Percentiles rank a stretch among this genome's conserved stretches.
These are phyloP conservation scores for Hassar affinis DNA, from an alignment of 2,113 vertebrate species.

Conservation along the genomic window DNA sequence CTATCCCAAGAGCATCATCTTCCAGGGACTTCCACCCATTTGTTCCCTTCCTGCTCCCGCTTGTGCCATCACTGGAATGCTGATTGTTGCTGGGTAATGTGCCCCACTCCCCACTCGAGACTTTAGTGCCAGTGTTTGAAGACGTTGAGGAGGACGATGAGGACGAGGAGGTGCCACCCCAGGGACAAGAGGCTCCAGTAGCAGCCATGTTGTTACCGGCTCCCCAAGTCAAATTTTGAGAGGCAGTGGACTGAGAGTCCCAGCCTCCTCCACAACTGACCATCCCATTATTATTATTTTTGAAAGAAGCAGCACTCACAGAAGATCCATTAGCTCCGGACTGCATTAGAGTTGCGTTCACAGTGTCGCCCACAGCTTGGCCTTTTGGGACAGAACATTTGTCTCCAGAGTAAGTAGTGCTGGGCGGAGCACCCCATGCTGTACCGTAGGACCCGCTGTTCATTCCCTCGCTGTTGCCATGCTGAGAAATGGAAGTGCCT, in stretches of 20 bases:
- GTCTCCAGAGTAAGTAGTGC: constrained; percentile 87
- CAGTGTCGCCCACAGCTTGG: constrained; percentile 92
- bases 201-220: constrained; percentile 69
- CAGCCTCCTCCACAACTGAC: constrained; percentile 80
- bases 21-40: constrained; percentile 91
- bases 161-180: constrained; percentile 79
- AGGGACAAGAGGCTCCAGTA: constrained; percentile 80
- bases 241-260: constrained; percentile 78
- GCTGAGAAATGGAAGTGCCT: constrained; percentile 85
- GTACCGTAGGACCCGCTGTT: constrained; percentile 82
- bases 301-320: constrained; percentile 75
- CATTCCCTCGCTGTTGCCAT: constrained; percentile 82
- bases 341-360: constrained; percentile 95
- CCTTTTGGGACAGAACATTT: constrained; percentile 81
- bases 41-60: constrained; percentile 81
- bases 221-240: constrained; percentile 80
- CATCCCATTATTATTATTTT: constrained; percentile 79
- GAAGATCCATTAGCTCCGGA: constrained; percentile 78
- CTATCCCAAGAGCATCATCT: constrained; percentile 81
- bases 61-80: constrained; percentile 78
- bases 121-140: constrained; percentile 74
- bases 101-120: constrained; percentile 85
- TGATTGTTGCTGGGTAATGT: constrained; percentile 78
- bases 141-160: constrained; percentile 72
- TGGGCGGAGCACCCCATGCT: constrained; percentile 79